Conservation (phyloP, 1,140 invertebrate genomes). For the Alviniconcha marisindica region DNA sequence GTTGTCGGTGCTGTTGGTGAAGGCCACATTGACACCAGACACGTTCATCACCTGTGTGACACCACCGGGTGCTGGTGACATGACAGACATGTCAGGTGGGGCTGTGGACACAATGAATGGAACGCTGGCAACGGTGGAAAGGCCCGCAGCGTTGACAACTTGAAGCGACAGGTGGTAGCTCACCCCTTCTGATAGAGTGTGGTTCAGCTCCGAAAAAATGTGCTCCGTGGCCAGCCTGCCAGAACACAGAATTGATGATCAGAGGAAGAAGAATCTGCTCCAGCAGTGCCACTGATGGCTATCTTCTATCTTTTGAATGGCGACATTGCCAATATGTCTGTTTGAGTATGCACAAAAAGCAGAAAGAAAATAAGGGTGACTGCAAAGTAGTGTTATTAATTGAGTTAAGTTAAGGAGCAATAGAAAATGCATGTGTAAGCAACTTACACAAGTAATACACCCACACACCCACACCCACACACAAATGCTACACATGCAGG, state of each 20-base stretch:
- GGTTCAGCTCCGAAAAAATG: not conserved
- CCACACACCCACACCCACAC: no score
- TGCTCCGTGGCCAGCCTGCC: not conserved
- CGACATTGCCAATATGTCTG: no score
- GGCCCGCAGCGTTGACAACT: constrained; percentile 43
- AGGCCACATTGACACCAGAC: constrained; percentile 3
- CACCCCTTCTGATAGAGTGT: not conserved
- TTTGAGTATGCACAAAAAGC: no score
- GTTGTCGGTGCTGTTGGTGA: constrained; percentile 25
- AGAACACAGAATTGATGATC: not conserved
- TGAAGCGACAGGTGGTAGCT: constrained; percentile 41
- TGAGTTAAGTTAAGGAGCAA: no score
- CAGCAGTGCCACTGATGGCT: no score
- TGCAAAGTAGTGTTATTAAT: no score
- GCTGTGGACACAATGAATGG: constrained; percentile 41
- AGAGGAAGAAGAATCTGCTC: no score
- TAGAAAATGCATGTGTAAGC: no score
- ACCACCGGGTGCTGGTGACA: not conserved
- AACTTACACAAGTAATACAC: no score
- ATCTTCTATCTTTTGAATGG: no score
- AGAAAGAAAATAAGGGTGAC: no score
- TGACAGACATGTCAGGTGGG: constrained; percentile 45
- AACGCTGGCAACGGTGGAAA: constrained; percentile 32
- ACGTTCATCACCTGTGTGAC: not conserved
- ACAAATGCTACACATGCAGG: not conserved